phyloP scores from a whole-genome alignment of 2,113 vertebrate genomes.

The Bostrychus sinensis region DNA sequence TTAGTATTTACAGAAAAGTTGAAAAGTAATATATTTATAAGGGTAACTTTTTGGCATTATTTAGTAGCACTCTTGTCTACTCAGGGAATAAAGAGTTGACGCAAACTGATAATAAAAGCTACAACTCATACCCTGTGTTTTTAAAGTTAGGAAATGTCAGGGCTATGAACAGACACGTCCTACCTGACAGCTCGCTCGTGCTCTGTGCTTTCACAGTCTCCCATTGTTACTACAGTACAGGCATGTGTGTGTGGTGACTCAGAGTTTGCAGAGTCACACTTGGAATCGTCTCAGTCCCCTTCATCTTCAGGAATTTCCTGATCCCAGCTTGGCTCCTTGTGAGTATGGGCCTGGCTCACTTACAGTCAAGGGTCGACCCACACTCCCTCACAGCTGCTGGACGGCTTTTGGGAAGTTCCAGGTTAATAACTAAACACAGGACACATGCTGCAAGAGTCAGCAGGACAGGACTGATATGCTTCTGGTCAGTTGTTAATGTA shows the following conservation, averaged over 20 bases:
- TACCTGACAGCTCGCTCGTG: slow-evolving; percentile 31
- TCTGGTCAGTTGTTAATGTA: slow-evolving; percentile 42
- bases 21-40: too few relatives aligned
- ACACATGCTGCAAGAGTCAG: slow-evolving; percentile 51
- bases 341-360: slow-evolving; percentile 31
- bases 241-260: slow-evolving; percentile 50
- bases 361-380: slow-evolving; percentile 34
- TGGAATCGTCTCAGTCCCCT: slow-evolving; percentile 57
- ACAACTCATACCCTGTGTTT: slow-evolving; percentile 13
- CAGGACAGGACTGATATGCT: slow-evolving; percentile 41
- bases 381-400: slow-evolving; percentile 46
- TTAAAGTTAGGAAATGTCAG: slow-evolving; percentile 31
- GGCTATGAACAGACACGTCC: slow-evolving; percentile 58
- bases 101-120: slow-evolving; percentile 3
- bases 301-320: slow-evolving; percentile 77
- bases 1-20: too few relatives aligned
- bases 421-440: slow-evolving; percentile 76
- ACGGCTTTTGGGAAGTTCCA: slow-evolving; percentile 79
- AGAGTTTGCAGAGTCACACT: slow-evolving; percentile 64
- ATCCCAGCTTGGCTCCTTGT: slow-evolving; percentile 33
- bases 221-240: neutral
- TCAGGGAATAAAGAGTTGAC: neutral
- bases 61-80: neutral
- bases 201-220: slow-evolving; percentile 8
- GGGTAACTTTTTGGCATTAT: neutral